Percentiles rank a stretch among this genome's conserved stretches.
phyloP scores from a whole-genome alignment of 2,888 invertebrate species.

The Pemphredon lugubris region DNA sequence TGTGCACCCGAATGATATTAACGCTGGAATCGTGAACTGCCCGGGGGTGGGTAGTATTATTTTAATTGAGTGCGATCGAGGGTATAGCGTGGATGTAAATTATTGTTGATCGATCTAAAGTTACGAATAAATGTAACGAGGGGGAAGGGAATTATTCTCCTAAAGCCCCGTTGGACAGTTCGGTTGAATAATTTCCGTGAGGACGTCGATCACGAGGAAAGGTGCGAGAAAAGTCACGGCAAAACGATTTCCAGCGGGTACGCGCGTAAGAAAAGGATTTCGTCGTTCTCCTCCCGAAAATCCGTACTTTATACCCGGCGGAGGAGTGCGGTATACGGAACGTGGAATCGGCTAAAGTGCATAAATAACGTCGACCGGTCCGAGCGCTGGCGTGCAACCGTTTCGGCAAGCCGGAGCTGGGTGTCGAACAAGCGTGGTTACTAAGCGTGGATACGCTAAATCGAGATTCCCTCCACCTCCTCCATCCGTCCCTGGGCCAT shows the following conservation, averaged over 20 bases:
- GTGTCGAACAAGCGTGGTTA: slow-evolving; percentile 62
- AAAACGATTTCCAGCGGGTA: slow-evolving; percentile 3
- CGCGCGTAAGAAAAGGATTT: slow-evolving; percentile 31
- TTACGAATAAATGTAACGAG: no score
- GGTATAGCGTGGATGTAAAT: no score
- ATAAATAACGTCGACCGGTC: slow-evolving; percentile 61
- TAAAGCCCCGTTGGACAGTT: no score
- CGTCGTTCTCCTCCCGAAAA: slow-evolving; percentile 41
- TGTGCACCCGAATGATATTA: no score
- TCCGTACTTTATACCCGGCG: slow-evolving; percentile 43
- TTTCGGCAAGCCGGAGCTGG: slow-evolving; percentile 37
- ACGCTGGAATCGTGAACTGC: no score
- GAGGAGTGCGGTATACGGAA: slow-evolving; percentile 32
- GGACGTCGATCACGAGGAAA: no score
- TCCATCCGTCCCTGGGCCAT: slow-evolving; percentile 32
- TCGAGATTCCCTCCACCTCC: slow-evolving; percentile 34
- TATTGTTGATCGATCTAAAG: no score
- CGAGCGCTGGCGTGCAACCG: slow-evolving; percentile 26
- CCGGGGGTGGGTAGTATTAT: no score
- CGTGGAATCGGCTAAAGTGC: slow-evolving; percentile 53
- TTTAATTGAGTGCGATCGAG: no score
- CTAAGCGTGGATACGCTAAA: slow-evolving; percentile 44
- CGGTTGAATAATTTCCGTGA: no score
- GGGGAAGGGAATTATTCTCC: no score
- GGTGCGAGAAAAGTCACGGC: neutral